These are phyloP conservation scores for Thalassophryne amazonica DNA, from an alignment of 2,797 vertebrate genomes.

Conservation along the genomic window DNA sequence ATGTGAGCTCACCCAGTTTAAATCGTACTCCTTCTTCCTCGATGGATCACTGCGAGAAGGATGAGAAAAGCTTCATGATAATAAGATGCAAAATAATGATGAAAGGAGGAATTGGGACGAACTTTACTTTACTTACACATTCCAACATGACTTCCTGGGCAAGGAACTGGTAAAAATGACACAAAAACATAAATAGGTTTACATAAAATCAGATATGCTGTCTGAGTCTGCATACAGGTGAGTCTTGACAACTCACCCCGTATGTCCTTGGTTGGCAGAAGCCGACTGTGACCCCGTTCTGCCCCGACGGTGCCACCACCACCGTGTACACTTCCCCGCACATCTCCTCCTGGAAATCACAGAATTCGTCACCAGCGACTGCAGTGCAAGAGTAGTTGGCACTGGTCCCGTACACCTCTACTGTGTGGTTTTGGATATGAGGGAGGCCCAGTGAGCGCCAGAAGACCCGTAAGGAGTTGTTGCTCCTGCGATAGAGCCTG, in stretches of 20 bases:
- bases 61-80: too few species aligned
- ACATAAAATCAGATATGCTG: not conserved
- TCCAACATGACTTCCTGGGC: constrained; percentile 84
- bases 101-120: not conserved
- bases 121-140: constrained; percentile 89
- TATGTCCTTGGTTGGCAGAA: constrained; percentile 89
- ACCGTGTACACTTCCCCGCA: constrained; percentile 89
- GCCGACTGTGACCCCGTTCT: constrained; percentile 69
- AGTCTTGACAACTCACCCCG: constrained; percentile 74
- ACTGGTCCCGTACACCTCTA: constrained; percentile 81
- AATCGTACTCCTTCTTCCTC: constrained; percentile 76
- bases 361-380: constrained; percentile 70
- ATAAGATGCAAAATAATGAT: not conserved
- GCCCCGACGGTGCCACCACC: constrained; percentile 79
- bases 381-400: constrained; percentile 87
- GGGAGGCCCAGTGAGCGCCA: constrained; percentile 79
- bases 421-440: constrained; percentile 71
- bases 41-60: constrained; percentile 81
- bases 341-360: constrained; percentile 79
- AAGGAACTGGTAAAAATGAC: constrained; percentile 82
- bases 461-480: constrained; percentile 81
- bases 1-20: constrained; percentile 44
- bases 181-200: constrained; percentile 20
- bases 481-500: constrained; percentile 82
- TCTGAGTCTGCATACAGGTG: not conserved